Conservation (phyloP, 2,797 vertebrate species). For the Xenopus petersii region DNA sequence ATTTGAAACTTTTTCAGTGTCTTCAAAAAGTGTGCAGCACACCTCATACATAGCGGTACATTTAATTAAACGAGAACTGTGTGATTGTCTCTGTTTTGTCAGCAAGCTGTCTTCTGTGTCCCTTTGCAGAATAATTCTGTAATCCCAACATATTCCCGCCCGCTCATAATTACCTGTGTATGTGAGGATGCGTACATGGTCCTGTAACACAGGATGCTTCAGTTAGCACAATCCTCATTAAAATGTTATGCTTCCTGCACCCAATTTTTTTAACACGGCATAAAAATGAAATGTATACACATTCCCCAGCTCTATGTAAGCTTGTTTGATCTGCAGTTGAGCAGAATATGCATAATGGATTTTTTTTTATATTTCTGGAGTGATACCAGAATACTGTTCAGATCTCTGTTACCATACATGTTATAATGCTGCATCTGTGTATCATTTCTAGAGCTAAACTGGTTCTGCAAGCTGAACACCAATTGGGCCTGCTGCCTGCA, state of each 20-base stretch:
- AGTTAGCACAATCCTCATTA: slow-evolving; percentile 40
- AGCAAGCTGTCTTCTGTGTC: too few species aligned
- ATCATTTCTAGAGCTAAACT: not conserved
- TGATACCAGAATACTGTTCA: not conserved
- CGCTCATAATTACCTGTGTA: slow-evolving; percentile 32
- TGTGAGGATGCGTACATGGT: slow-evolving; percentile 2
- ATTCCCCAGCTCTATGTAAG: not conserved
- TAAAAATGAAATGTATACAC: slow-evolving; percentile 24
- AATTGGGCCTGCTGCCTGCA: not conserved
- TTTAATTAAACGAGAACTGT: too few species aligned
- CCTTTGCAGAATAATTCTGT: slow-evolving; percentile 4
- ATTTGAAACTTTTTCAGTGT: too few species aligned
- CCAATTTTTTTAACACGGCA: slow-evolving; percentile 12
- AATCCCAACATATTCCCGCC: slow-evolving; percentile 29
- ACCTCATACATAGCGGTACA: too few species aligned
- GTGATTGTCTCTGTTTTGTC: too few species aligned
- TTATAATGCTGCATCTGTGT: not conserved
- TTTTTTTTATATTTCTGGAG: not conserved
- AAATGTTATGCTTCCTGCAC: slow-evolving; percentile 40
- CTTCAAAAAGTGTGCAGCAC: too few species aligned
- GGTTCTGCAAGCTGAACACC: not conserved
- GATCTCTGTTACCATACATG: not conserved
- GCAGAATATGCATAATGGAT: not conserved
- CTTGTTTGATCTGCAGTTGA: slow-evolving; percentile 5
- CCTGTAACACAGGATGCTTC: slow-evolving; percentile 34